Base-by-base conservation (phyloP, 2,797 vertebrate genomes). In the Pseudochaenichthys georgianus region DNA sequence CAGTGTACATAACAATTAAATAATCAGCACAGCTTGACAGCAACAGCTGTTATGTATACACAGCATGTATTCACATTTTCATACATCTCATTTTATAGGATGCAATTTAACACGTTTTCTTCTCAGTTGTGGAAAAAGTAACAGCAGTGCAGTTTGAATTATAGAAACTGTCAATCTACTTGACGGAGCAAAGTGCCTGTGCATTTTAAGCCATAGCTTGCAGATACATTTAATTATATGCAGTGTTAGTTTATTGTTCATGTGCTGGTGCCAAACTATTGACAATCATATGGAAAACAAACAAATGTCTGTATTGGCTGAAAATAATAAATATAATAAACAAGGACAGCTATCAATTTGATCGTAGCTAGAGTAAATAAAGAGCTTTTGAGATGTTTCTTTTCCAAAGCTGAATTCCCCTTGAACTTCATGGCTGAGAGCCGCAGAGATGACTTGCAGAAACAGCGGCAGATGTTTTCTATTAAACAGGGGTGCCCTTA, bases 1-100 rank as follows among this genome's bases (percentile, higher is more conserved):
- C 86, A 70, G 87, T 89, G 87, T 85, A 91, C 89, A 89, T 92
- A 88, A 91, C 89, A 89, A 92, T 94, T 91, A 90, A 90, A 93
- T 88, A 88, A 90, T 89, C 89, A 77, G 76, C 45, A 11, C 80
- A 67, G 85, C 77, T 85, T 91, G 89, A 88, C 84, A 73, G 87
- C 61, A 86, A 81, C 91, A 92, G 88, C 88, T 91, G 91, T 70
- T 83, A 80, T 52, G 60, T 78, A 77, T 70, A 81, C 54, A 34
- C 63, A 43, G 64, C 58, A 61, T 69, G 53, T 17, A 66, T 52
- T 67, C 51, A 50, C 67, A 72, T 65, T 69, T 85, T 87, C 59
- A 82, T 73, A 73, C 73, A 80, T 80, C 75, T 71, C 46, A 83
- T 64, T 78, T 74, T 72, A 83, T 63, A 69, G 28, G 38, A 67